These are phyloP conservation scores for Sphaeridia pumilis DNA, from an alignment of 2,888 invertebrate species.

Conservation along the genomic window DNA sequence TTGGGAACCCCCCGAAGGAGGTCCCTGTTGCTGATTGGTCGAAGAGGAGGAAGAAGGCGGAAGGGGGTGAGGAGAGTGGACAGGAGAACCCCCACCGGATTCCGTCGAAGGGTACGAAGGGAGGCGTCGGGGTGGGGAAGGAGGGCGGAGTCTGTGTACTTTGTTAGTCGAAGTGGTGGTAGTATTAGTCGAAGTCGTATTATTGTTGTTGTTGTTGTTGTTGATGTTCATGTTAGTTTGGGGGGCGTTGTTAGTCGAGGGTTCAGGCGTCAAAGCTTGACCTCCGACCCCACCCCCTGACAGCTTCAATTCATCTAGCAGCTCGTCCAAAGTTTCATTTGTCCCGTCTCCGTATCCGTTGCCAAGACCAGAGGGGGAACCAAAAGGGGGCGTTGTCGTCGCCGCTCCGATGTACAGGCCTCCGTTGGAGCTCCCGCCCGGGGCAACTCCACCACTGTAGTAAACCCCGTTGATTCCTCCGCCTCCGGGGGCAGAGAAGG, in stretches of 20 bases:
- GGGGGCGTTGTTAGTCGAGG: conserved; percentile 93
- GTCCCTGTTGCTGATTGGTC: background rate
- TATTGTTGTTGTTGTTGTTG: conserved; percentile 44
- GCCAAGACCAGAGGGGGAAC: conserved; percentile 1
- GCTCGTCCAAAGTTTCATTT: conserved; percentile 12
- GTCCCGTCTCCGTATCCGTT: conserved; percentile 4
- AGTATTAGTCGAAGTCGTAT: conserved; percentile 17
- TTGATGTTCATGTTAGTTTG: conserved; percentile 47
- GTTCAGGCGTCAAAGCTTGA: conserved; percentile 84
- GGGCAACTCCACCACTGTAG: background rate
- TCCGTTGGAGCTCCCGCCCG: no score
- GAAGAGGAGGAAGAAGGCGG: background rate
- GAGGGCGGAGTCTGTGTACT: conserved; percentile 22
- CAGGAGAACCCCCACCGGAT: conserved; percentile 29
- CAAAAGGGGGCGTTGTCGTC: conserved; percentile 1
- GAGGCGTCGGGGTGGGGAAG: conserved; percentile 43
- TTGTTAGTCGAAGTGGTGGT: background rate
- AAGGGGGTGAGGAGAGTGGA: conserved; percentile 36
- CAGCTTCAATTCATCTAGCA: conserved; percentile 10
- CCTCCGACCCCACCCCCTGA: conserved; percentile 41
- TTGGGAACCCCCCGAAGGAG: background rate
- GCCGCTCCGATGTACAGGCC: no score
- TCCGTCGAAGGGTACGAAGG: conserved; percentile 71
- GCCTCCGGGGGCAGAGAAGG: conserved; percentile 3
- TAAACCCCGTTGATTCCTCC: background rate